Evolutionary conservation across 2,888 invertebrate genomes (phyloP), one percentile per base, ranked within the genome.

Genomic region (Macropis europaea): DNA sequence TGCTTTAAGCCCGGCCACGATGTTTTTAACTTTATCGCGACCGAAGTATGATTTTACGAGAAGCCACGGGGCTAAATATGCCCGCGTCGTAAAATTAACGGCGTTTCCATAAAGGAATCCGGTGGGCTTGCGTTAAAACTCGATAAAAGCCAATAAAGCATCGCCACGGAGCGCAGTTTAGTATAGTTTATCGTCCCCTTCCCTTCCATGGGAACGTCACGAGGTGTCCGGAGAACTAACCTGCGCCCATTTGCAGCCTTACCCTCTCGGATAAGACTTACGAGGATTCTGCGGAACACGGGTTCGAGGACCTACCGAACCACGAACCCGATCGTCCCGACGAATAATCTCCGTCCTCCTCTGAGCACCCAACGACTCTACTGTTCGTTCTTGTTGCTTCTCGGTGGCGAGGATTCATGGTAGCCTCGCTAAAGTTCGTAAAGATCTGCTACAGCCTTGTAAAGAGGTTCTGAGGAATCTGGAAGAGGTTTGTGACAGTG

Each of bases 71-170:
- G 85, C 82, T 86, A 86, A 87, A 88, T 86, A 86, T 86, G 84
- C 86, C 80, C 77, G 79, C 77, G 83, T 85, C 88, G 86, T 89
- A 85, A 88, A 89, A 87, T 87, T 87, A 89, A 88, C 86, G 85
- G 86, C 86, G 86, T 86, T 87, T 87, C 86, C 87, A 87, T 88
- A 87, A 87, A 88, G 85, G 86, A 86, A 85, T 84, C 80, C 84
- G 79, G 74, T 73, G 76, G 77, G 82, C 79, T 80, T 74, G 81
- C 85, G 84, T 87, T 86, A 84, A 87, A 86, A 85, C 82, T 84
- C 86, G 85, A 87, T 83, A 84, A 83, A 84, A 85, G 82, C 84
- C 85, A 84, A 86, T 85, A 84, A 84, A 84, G 82, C 86, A 85
- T 84, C 81, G 80, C 81, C 69, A 48, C 66, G 60, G 76, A 77